Evolutionary conservation across 2,113 vertebrate species (phyloP).

Genomic region (Neotoma lepida): DNA sequence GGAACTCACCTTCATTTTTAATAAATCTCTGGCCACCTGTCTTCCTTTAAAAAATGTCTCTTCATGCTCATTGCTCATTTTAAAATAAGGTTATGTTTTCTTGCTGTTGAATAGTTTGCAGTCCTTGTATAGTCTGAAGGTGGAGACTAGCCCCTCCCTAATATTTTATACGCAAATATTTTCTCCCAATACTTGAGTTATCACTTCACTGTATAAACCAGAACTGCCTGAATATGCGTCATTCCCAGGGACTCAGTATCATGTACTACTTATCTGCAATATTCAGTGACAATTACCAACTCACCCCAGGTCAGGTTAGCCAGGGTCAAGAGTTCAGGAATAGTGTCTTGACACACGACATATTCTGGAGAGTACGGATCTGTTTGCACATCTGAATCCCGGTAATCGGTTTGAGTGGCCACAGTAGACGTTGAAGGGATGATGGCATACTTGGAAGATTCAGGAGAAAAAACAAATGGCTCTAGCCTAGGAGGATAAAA

Average conservation of each 20-base stretch:
- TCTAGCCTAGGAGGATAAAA: constrained; percentile 78
- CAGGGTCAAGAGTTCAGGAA: constrained; percentile 92
- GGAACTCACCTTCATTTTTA: neutral
- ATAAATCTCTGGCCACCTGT: neutral
- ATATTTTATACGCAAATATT: neutral
- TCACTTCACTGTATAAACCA: neutral
- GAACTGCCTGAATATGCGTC: neutral
- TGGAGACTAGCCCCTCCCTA: neutral
- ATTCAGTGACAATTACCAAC: constrained; percentile 66
- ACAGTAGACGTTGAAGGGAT: constrained; percentile 83
- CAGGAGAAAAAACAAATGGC: neutral
- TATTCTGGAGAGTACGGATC: constrained; percentile 94
- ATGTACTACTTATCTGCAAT: neutral
- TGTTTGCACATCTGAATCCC: constrained; percentile 95
- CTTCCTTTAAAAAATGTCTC: constrained; percentile 11
- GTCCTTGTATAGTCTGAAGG: neutral
- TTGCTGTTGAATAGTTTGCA: neutral
- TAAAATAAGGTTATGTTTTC: neutral
- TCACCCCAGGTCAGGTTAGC: constrained; percentile 93
- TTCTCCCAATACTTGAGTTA: neutral
- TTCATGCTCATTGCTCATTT: neutral
- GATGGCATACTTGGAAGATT: neutral
- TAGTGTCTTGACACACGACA: constrained; percentile 84
- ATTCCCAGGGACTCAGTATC: neutral
- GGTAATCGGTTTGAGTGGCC: constrained; percentile 94